Evolutionary conservation across 2,113 vertebrate species (phyloP).

Genomic region (Chamaea fasciata): DNA sequence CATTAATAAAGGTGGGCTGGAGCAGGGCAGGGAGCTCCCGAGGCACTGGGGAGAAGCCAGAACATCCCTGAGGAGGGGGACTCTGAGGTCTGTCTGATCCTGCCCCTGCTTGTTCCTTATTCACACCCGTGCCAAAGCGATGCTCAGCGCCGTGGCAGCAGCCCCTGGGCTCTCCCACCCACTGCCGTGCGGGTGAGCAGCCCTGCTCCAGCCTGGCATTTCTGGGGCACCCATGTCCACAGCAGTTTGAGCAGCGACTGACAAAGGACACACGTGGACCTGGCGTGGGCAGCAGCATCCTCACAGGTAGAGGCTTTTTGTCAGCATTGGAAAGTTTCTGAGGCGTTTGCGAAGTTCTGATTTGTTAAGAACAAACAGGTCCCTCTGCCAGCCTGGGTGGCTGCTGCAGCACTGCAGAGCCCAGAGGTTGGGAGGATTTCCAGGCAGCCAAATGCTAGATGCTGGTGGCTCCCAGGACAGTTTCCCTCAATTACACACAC

Average conservation of each 20-base stretch:
- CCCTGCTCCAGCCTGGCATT: background rate
- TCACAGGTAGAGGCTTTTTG: background rate
- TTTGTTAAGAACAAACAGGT: fast-evolving
- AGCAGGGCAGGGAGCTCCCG: background rate
- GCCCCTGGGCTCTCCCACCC: background rate
- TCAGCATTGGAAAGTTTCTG: fast-evolving
- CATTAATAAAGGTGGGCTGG: background rate
- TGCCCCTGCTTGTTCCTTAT: background rate
- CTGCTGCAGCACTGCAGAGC: background rate
- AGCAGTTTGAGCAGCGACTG: background rate
- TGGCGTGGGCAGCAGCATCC: background rate
- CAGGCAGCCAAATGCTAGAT: background rate
- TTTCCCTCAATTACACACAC: background rate
- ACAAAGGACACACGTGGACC: background rate
- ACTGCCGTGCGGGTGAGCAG: fast-evolving
- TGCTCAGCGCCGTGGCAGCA: background rate
- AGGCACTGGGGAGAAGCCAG: background rate
- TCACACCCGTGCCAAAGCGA: fast-evolving
- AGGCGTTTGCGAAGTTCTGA: background rate
- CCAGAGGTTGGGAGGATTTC: fast-evolving
- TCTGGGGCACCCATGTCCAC: background rate
- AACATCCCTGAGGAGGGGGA: background rate
- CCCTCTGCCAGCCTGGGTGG: background rate
- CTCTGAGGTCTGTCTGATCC: fast-evolving
- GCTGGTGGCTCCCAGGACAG: background rate